Evolutionary conservation across 2,888 invertebrate species (phyloP), one percentile per base, ranked within the genome.

Genomic region (Rhamnusium bicolor): DNA sequence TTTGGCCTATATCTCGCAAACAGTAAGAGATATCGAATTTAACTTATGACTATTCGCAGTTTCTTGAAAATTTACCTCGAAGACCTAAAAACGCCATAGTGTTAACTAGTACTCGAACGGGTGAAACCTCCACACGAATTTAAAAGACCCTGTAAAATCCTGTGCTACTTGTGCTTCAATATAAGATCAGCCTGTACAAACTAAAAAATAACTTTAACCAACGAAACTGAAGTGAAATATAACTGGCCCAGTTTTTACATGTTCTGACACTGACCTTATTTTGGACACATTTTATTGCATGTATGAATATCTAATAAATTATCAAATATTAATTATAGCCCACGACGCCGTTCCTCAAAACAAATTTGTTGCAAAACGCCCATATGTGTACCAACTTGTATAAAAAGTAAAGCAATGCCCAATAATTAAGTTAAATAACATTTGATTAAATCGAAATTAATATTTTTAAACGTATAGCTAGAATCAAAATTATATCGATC

Each of bases 251-350:
- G 54, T 54, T 54, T 54, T 40, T n/a, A 40, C 40, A 40, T 40
- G 40, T n/a, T 40, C 10, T 40, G 40, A n/a, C 54, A 54, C 12
- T 54, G 54, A 54, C 54, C 54, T 24, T 54, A 54, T 21, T 54
- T 54, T 24, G 1, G 18, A 14, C 2, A 40, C 40, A 40, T 54
- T n/a, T 10, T 12, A 54, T 54, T 24, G 54, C 19, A n/a, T 54
- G 18, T n/a, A 54, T 14, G 24, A 54, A 54, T 54, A 54, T 54
- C 24, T 54, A 54, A 54, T 51, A 51, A 51, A 51, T 24, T 10
- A 54, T 54, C 54, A 24, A 24, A 54, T 24, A 54, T 24, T 54
- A 54, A 54, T 54, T 54, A 54, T 24, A 54, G 14, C 21, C 24
- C n/a, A 24, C 14, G n/a, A 54, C 19, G n/a, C 54, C 14, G 54